phyloP scores from a whole-genome alignment of 1,140 invertebrate species.

The Maconellicoccus hirsutus region DNA sequence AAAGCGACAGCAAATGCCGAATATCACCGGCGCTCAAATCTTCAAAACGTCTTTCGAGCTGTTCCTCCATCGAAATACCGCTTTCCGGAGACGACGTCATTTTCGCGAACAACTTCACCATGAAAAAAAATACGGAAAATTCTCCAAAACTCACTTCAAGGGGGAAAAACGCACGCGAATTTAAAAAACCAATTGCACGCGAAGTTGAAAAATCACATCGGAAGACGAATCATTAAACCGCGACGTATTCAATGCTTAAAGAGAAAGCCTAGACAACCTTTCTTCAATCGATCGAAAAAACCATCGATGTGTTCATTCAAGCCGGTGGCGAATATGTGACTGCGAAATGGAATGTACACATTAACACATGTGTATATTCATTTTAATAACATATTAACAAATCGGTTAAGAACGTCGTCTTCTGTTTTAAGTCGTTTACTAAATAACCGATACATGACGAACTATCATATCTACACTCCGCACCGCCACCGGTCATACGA shows the following conservation, averaged over 20 bases:
- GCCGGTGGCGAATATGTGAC: constrained; percentile 3
- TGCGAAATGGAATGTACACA: constrained; percentile 10
- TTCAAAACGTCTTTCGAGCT: not conserved
- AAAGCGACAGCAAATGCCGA: not conserved
- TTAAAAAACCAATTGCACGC: not conserved
- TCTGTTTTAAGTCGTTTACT: constrained; percentile 1
- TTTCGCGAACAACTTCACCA: not conserved
- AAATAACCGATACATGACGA: constrained; percentile 8
- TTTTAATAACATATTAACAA: constrained; percentile 10
- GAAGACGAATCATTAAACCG: not conserved
- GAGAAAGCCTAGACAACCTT: constrained; percentile 19
- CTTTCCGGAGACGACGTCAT: constrained; percentile 13
- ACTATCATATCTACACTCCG: not conserved
- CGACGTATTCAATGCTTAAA: not conserved
- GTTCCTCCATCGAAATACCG: constrained; percentile 8
- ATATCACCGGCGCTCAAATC: constrained; percentile 1
- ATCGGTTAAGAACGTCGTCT: not conserved
- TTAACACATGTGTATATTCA: constrained; percentile 6
- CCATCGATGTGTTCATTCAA: constrained; percentile 6
- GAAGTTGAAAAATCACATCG: not conserved
- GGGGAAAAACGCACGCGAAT: not conserved
- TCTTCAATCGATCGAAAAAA: constrained; percentile 12
- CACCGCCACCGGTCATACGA: not conserved
- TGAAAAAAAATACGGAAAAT: too few relatives aligned
- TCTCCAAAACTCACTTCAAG: too few relatives aligned